A percentile compares a stretch with the other conserved stretches of the same genome.
Evolutionary conservation across 2,113 vertebrate genomes (phyloP).

Genomic region (Ctenomys sociabilis): DNA sequence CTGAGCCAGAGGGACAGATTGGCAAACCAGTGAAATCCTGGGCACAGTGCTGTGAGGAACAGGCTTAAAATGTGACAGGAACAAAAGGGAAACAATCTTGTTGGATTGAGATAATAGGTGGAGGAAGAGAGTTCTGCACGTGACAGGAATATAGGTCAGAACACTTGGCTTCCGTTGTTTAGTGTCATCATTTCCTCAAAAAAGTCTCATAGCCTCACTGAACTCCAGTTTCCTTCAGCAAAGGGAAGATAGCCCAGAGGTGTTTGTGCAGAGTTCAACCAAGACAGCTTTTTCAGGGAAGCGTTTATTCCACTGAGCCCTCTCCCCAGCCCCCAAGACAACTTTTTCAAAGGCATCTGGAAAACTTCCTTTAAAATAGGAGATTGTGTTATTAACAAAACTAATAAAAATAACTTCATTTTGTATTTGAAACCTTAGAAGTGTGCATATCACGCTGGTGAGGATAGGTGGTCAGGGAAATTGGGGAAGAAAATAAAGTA

Average conservation of each 20-base stretch:
- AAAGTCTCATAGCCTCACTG: not conserved
- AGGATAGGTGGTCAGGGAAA: not conserved
- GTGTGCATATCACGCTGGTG: not conserved
- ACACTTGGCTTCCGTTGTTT: not conserved
- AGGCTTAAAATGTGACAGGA: not conserved
- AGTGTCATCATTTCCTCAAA: not conserved
- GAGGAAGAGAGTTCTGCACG: not conserved
- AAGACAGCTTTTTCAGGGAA: not conserved
- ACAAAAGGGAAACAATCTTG: not conserved
- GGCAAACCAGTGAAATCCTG: not conserved
- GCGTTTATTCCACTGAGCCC: too few species aligned
- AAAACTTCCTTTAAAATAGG: conserved; percentile 3
- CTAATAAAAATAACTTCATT: not conserved
- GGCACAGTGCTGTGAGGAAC: not conserved
- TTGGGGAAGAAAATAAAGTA: not conserved
- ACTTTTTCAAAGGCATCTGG: not conserved
- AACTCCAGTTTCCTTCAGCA: not conserved
- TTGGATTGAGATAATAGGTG: not conserved
- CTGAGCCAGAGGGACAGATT: not conserved
- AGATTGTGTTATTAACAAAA: not conserved
- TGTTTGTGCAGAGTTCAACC: not conserved
- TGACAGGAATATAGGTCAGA: not conserved
- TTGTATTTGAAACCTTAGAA: not conserved
- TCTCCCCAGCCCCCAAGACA: too few species aligned
- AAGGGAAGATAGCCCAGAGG: not conserved